These are phyloP conservation scores for Erinaceus europaeus DNA, from an alignment of 2,113 vertebrate species.

Conservation along the genomic window DNA sequence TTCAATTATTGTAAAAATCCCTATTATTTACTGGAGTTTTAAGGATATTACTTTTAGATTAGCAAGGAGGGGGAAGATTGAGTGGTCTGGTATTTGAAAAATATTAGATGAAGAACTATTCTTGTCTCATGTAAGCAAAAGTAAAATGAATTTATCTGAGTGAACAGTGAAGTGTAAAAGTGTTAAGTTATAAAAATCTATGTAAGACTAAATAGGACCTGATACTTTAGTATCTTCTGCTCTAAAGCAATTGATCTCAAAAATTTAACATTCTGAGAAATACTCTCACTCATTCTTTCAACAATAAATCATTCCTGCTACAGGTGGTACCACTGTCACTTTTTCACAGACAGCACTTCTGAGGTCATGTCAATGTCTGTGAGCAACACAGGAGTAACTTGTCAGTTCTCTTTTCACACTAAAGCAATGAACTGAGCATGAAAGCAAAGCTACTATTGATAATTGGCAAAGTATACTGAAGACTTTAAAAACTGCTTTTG, in stretches of 20 bases:
- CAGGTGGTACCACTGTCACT: not conserved
- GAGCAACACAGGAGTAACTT: not conserved
- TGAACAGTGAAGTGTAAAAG: not conserved
- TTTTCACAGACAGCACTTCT: not conserved
- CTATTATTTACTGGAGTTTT: not conserved
- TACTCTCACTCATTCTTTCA: not conserved
- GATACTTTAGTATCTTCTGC: not conserved
- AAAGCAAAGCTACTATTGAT: constrained; percentile 1
- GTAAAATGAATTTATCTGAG: not conserved
- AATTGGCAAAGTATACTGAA: constrained; percentile 7
- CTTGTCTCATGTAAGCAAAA: not conserved
- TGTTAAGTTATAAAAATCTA: not conserved
- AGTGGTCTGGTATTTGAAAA: not conserved
- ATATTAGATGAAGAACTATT: not conserved
- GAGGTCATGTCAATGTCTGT: not conserved
- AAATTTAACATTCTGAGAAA: not conserved
- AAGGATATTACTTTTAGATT: not conserved
- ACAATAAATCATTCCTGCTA: not conserved
- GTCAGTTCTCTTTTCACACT: not conserved
- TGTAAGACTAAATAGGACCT: not conserved
- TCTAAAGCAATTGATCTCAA: not conserved
- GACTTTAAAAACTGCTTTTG: constrained; percentile 9
- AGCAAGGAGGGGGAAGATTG: not conserved
- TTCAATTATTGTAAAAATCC: not conserved
- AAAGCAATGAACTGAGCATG: not conserved